Base-by-base conservation (phyloP, 2,113 vertebrate species). In the Promerops cafer region DNA sequence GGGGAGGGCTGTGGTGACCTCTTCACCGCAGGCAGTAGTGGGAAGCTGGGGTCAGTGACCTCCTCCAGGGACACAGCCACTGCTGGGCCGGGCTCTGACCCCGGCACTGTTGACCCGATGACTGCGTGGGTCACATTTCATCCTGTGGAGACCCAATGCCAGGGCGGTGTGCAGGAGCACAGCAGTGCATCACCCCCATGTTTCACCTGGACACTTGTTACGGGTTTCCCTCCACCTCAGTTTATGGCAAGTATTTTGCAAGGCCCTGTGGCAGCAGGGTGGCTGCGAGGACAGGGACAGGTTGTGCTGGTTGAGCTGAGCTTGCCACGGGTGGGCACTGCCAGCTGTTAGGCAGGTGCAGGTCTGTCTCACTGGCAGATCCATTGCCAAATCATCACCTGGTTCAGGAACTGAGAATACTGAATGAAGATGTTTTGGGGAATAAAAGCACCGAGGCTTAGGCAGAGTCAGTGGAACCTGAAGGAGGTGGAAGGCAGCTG, bases 31-130 rank as follows among this genome's bases (percentile, higher is more conserved):
- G 64, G 85, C 90, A 82, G 88, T 1, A 4, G 45, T 80, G 93
- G 90, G 87, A 95, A 91, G 84, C 54, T 0, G 19, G 76, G 96
- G 93, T 95, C 95, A 66, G 64, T 1, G 93, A 97, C 96, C 96
- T 81, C 39, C 64, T 86, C 83, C 2, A 9, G 0, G 9, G 83
- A 85, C 54, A 42, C 45, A 49, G 85, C 79, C 92, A 83, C 75
- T 0, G 7, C 70, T 2, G 1, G 75, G 65, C 57, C 0, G 0
- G 61, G 81, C 63, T 40, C 70, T 88, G 92, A 90, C 88, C 88
- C 75, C 0, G 0, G 12, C 1, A 0, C 24, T 0, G 0, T 6
- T 80, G 60, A 63, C 75, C 71, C 0, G 0, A 15, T 0, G 13
- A 10, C 39, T 3, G 42, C 59, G 42, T 33, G 59, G 59, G 45